Conservation (phyloP, 2,113 vertebrate species). For the Callipepla californica region DNA sequence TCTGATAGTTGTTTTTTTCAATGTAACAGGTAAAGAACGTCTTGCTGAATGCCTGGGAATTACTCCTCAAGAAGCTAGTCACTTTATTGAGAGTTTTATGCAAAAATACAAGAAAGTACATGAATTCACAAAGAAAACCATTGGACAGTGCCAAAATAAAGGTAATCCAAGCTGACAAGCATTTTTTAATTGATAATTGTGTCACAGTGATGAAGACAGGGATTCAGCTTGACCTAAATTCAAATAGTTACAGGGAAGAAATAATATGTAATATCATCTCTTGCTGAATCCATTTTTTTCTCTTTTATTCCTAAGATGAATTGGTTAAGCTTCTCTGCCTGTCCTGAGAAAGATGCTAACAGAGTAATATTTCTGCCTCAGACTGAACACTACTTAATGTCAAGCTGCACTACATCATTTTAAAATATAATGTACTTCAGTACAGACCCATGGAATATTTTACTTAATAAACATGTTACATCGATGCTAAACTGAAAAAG, state of each 20-base stretch:
- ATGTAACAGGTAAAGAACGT: conserved; percentile 82
- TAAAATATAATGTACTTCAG: not conserved
- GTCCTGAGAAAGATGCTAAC: conserved; percentile 20
- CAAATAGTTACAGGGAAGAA: not conserved
- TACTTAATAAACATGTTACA: not conserved
- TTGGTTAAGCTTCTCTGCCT: not conserved
- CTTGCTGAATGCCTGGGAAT: conserved; percentile 88
- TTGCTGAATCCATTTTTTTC: not conserved
- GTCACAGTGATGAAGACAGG: not conserved
- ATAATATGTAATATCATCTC: not conserved
- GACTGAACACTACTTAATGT: conserved; percentile 24
- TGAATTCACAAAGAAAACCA: conserved; percentile 84
- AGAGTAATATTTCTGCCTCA: not conserved
- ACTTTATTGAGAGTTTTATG: conserved; percentile 89
- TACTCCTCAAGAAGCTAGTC: conserved; percentile 81
- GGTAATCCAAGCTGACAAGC: conserved; percentile 68
- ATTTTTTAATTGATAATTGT: not conserved
- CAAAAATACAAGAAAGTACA: conserved; percentile 89
- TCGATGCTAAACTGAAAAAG: not conserved
- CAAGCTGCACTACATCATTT: conserved; percentile 29
- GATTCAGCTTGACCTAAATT: not conserved
- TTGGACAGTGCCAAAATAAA: conserved; percentile 83
- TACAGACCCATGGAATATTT: not conserved
- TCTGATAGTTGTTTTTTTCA: not conserved
- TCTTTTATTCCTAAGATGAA: not conserved